Conservation (phyloP, 2,113 vertebrate genomes). For the Triplophysa rosa region DNA sequence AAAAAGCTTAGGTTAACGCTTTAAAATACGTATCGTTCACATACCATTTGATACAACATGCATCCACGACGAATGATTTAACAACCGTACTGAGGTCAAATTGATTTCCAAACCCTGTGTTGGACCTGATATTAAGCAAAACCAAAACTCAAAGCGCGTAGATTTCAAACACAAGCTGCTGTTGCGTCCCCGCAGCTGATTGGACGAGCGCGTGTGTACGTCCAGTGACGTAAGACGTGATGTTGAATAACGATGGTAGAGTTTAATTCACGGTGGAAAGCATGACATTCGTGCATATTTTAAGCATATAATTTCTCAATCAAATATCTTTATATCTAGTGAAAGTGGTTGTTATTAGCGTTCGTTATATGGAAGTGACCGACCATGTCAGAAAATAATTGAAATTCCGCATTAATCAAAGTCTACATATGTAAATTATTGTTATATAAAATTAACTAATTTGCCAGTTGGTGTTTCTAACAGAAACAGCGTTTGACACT, state of each 20-base stretch:
- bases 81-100: neutral
- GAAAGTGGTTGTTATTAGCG: too few relatives aligned
- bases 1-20: neutral
- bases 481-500: neutral
- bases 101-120: neutral
- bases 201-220: conserved; percentile 47
- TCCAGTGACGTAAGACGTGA: conserved; percentile 48
- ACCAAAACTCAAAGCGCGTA: conserved; percentile 58
- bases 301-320: neutral
- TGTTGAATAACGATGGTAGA: neutral
- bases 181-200: conserved; percentile 58
- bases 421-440: neutral
- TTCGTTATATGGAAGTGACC: too few relatives aligned
- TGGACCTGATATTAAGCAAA: conserved; percentile 6
- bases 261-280: neutral
- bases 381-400: too few relatives aligned
- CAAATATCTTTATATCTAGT: neutral
- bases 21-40: neutral
- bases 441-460: neutral
- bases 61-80: conserved; percentile 4
- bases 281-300: neutral
- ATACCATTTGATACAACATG: conserved; percentile 23
- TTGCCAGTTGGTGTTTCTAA: neutral
- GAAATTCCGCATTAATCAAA: neutral
- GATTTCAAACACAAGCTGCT: conserved; percentile 70